These are phyloP conservation scores for Drosophila borborema DNA, from an alignment of 2,888 invertebrate genomes.

Conservation along the genomic window DNA sequence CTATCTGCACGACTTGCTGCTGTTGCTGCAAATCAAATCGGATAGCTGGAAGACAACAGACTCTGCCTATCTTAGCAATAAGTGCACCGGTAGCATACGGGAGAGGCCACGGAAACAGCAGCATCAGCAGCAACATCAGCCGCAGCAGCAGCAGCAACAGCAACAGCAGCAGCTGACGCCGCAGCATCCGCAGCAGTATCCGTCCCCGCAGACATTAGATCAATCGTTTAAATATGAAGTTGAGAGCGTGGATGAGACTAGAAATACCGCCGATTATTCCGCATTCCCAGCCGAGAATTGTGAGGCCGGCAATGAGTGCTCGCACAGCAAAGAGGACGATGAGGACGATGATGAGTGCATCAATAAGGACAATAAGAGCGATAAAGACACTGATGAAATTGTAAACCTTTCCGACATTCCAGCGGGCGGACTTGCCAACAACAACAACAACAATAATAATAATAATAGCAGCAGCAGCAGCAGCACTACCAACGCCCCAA, in stretches of 20 bases:
- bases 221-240: conserved; percentile 70
- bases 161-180: background rate
- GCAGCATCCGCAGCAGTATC: conserved; percentile 29
- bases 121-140: background rate
- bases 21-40: conserved; percentile 93
- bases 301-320: conserved; percentile 84
- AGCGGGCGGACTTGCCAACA: conserved; percentile 64
- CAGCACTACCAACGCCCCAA: conserved; percentile 84
- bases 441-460: conserved; percentile 85
- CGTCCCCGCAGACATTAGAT: conserved; percentile 61
- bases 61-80: conserved; percentile 82
- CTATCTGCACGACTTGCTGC: conserved; percentile 93
- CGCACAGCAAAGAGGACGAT: conserved; percentile 44
- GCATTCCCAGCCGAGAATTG: conserved; percentile 76
- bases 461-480: conserved; percentile 84
- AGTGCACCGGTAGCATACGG: conserved; percentile 63
- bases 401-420: conserved; percentile 74
- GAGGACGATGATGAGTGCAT: conserved; percentile 46
- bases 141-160: background rate
- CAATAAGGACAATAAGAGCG: conserved; percentile 70
- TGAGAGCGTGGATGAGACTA: conserved; percentile 65
- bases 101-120: conserved; percentile 61
- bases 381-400: conserved; percentile 72
- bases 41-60: conserved; percentile 89
- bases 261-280: conserved; percentile 52